Conservation (phyloP, 1,140 invertebrate genomes). For the Drosophila rhopaloa region DNA sequence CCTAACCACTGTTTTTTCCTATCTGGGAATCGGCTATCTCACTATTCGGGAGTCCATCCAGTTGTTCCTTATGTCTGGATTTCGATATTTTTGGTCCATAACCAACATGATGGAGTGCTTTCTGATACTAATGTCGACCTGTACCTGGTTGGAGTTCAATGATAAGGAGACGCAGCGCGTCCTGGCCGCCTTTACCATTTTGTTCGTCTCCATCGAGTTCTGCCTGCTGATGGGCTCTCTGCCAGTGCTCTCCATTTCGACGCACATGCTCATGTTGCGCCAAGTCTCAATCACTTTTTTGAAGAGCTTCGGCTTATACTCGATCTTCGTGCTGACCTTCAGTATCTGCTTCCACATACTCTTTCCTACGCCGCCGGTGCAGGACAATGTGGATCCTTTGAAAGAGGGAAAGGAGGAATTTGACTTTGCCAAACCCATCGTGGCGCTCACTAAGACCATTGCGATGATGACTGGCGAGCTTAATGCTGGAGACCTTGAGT, state of each 20-base stretch:
- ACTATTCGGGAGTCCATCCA: too few relatives aligned
- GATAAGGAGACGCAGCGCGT: slow-evolving; percentile 86
- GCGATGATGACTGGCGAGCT: slow-evolving; percentile 94
- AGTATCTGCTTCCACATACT: slow-evolving; percentile 91
- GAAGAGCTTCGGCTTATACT: slow-evolving; percentile 91
- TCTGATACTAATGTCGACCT: slow-evolving; percentile 87
- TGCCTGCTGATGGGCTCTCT: slow-evolving; percentile 84
- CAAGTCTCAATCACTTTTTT: slow-evolving; percentile 91
- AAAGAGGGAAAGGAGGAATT: slow-evolving; percentile 63
- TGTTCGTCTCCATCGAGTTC: slow-evolving; percentile 89
- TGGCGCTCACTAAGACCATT: slow-evolving; percentile 91
- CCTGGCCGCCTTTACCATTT: slow-evolving; percentile 88
- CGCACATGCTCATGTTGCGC: slow-evolving; percentile 91
- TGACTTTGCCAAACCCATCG: slow-evolving; percentile 87
- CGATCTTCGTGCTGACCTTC: slow-evolving; percentile 91
- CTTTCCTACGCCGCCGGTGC: slow-evolving; percentile 80
- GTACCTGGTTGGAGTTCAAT: slow-evolving; percentile 85
- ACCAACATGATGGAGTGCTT: slow-evolving; percentile 90
- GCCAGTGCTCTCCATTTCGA: slow-evolving; percentile 88
- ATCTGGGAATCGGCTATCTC: too few relatives aligned
- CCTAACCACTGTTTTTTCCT: too few relatives aligned
- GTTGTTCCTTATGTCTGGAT: too few relatives aligned
- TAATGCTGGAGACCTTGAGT: slow-evolving; percentile 91
- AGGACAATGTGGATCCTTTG: neutral
- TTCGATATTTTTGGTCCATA: slow-evolving; percentile 87